Evolutionary conservation across 2,113 vertebrate species (phyloP).

Genomic region (Strigops habroptila): DNA sequence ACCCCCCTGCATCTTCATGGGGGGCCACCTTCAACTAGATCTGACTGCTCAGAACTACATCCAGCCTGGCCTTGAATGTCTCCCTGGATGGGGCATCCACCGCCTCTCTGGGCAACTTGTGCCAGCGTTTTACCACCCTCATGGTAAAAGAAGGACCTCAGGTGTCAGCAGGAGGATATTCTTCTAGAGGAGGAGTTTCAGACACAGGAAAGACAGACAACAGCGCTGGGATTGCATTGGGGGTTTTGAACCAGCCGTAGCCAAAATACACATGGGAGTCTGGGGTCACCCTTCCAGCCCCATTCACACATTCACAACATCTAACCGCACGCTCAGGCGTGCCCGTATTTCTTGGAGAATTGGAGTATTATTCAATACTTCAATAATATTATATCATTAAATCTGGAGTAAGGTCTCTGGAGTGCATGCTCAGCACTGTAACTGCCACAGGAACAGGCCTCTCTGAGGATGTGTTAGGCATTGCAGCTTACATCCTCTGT

Average conservation of each 20-base stretch:
- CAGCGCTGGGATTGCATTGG: neutral
- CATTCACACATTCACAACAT: neutral
- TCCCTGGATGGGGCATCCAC: neutral
- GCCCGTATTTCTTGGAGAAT: neutral
- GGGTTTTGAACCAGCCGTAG: neutral
- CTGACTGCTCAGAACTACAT: neutral
- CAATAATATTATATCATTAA: no score
- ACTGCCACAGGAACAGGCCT: neutral
- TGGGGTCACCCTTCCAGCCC: neutral
- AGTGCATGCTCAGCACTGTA: neutral
- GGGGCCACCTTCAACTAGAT: neutral
- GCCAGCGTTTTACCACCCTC: neutral
- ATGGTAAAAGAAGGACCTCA: neutral
- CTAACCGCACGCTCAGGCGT: accelerated
- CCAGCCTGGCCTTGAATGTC: neutral
- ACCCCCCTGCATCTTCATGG: neutral
- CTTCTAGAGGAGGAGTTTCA: neutral
- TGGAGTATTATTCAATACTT: no score
- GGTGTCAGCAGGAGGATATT: neutral
- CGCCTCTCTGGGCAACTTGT: neutral
- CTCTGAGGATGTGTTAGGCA: neutral
- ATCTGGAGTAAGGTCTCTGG: neutral
- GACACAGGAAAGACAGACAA: neutral
- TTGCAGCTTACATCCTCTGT: neutral
- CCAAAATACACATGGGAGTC: neutral